phyloP scores from a whole-genome alignment of 2,113 vertebrate genomes.

The Miniopterus natalensis region DNA sequence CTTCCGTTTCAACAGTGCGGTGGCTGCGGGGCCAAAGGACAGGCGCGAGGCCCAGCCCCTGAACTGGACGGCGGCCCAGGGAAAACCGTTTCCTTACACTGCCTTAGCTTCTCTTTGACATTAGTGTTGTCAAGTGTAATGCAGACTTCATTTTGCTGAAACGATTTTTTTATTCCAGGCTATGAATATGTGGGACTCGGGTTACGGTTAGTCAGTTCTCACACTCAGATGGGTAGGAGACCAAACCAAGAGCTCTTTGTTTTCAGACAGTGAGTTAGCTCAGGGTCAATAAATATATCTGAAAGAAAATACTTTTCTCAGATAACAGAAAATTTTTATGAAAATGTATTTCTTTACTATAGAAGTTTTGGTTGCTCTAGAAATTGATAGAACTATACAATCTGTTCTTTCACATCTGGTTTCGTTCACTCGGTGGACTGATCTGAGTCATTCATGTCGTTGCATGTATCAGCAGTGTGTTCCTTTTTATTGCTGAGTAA shows the following conservation, averaged over 20 bases:
- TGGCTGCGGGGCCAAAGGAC: constrained; percentile 70
- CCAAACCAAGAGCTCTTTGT: neutral
- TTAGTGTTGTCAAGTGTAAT: constrained; percentile 61
- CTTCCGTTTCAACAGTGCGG: constrained; percentile 67
- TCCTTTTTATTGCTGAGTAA: neutral
- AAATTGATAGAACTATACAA: neutral
- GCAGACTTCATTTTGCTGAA: constrained; percentile 61
- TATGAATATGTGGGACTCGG: constrained; percentile 23
- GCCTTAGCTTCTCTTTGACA: constrained; percentile 33
- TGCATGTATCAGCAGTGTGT: neutral
- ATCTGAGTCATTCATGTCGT: neutral
- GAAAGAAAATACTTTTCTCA: constrained; percentile 52
- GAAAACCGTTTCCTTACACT: constrained; percentile 48
- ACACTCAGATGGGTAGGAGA: neutral
- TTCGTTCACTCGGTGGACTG: neutral
- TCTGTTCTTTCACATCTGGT: neutral
- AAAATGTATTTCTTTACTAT: constrained; percentile 29
- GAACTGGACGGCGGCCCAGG: constrained; percentile 16
- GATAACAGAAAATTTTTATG: constrained; percentile 27
- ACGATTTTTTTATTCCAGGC: constrained; percentile 24
- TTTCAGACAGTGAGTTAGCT: constrained; percentile 41
- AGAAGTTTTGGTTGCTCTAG: neutral
- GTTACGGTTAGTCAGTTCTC: neutral
- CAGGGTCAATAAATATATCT: constrained; percentile 25
- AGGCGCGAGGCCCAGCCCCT: constrained; percentile 60